Evolutionary conservation across 2,888 invertebrate species (phyloP).

Genomic region (Mythimna lalbum): DNA sequence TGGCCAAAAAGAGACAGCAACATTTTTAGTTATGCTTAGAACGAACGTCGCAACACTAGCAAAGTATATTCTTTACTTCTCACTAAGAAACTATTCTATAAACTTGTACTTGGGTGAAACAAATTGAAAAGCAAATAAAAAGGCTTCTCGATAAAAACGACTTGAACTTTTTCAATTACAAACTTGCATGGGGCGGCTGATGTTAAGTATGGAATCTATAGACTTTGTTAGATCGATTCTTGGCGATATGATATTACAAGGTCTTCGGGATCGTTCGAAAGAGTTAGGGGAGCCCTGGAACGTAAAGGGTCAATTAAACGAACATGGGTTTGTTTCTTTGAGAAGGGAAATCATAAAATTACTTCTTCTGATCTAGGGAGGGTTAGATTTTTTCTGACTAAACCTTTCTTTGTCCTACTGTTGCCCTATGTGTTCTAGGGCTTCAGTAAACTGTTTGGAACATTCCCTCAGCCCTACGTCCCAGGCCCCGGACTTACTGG

Average conservation of each 20-base stretch:
- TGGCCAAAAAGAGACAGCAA: constrained; percentile 1
- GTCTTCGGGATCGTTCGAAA: no score
- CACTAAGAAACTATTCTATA: constrained; percentile 59
- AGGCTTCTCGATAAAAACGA: constrained; percentile 72
- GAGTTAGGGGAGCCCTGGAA: no score
- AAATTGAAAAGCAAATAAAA: constrained; percentile 77
- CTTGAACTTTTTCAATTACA: constrained; percentile 89
- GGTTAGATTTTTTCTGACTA: no score
- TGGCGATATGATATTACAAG: constrained; percentile 66
- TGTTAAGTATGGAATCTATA: constrained; percentile 76
- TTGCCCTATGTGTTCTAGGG: no score
- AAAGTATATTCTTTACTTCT: constrained; percentile 47
- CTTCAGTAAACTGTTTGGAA: no score
- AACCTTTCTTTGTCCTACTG: no score
- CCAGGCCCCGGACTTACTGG: no score
- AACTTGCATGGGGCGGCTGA: constrained; percentile 85
- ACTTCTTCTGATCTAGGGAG: no score
- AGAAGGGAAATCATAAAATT: no score
- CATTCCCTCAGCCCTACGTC: no score
- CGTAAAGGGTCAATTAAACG: no score
- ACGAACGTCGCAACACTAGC: constrained; percentile 10
- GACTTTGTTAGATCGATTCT: constrained; percentile 63
- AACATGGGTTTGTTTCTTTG: no score
- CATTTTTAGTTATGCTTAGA: neutral
- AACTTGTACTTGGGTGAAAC: constrained; percentile 67